A percentile compares a stretch with the other conserved stretches of the same genome.
These are phyloP conservation scores for Drosophila hydei DNA, from an alignment of 1,140 invertebrate species.

Conservation along the genomic window DNA sequence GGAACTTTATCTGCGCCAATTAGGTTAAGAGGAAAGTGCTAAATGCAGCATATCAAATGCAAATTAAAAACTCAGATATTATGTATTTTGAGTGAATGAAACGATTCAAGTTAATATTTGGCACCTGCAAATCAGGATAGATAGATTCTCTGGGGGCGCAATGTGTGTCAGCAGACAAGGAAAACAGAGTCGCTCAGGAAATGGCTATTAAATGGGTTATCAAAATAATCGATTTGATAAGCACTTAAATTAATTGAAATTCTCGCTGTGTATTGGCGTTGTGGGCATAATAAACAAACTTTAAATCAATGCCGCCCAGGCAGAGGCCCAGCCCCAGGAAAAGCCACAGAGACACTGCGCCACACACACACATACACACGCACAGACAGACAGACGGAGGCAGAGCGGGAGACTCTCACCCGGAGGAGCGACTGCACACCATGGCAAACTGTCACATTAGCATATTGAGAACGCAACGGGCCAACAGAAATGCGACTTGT, in stretches of 20 bases:
- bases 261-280: conserved; percentile 74
- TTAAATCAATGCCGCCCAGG: conserved; percentile 45
- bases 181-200: conserved; percentile 15
- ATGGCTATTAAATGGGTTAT: conserved; percentile 40
- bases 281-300: conserved; percentile 68
- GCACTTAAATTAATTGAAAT: conserved; percentile 49
- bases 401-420: conserved; percentile 17
- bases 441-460: conserved; percentile 79
- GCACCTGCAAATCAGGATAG: not conserved
- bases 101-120: too few relatives aligned
- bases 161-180: conserved; percentile 1
- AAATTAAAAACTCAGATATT: too few relatives aligned
- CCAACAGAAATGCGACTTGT: conserved; percentile 60
- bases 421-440: conserved; percentile 35
- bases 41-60: too few relatives aligned
- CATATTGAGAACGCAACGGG: conserved; percentile 72
- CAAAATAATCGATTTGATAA: conserved; percentile 30
- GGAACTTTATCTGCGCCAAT: too few relatives aligned
- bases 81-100: not conserved
- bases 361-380: conserved; percentile 22
- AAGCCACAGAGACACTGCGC: conserved; percentile 20
- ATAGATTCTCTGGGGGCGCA: not conserved
- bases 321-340: conserved; percentile 15
- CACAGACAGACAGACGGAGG: not conserved
- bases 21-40: too few relatives aligned